Evolutionary conservation across 2,888 invertebrate species (phyloP).

Genomic region (Limnephilus rhombicus): DNA sequence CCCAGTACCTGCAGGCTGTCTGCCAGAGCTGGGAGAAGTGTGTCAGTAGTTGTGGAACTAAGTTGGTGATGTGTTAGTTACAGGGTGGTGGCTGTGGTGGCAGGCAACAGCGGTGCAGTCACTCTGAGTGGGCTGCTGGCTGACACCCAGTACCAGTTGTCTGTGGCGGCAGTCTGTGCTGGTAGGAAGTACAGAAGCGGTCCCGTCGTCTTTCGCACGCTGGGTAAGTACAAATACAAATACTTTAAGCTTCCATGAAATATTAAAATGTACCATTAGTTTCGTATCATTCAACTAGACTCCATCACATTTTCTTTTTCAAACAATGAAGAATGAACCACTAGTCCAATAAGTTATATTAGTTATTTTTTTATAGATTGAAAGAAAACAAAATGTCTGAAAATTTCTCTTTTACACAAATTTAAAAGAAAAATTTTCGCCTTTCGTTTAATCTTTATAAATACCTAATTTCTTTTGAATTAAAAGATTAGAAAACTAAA

Average conservation of each 20-base stretch:
- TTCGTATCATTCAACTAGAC: too few species aligned
- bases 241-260: background rate
- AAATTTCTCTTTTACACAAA: too few species aligned
- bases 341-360: too few species aligned
- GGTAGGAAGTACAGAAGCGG: conserved; percentile 91
- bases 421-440: too few species aligned
- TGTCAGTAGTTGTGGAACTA: conserved; percentile 31
- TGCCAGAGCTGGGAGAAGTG: background rate
- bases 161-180: conserved; percentile 90
- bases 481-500: too few species aligned
- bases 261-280: too few species aligned
- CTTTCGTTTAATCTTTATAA: too few species aligned
- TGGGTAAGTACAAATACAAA: conserved; percentile 78
- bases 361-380: too few species aligned
- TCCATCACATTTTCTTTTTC: too few species aligned
- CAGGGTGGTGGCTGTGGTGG: conserved; percentile 95
- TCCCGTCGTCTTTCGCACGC: conserved; percentile 93
- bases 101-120: conserved; percentile 92
- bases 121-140: conserved; percentile 89
- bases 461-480: too few species aligned
- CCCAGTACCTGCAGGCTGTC: conserved; percentile 92
- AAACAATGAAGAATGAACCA: too few species aligned
- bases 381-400: too few species aligned
- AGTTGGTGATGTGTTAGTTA: conserved; percentile 83
- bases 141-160: conserved; percentile 92